Percentiles rank a stretch among this genome's conserved stretches.
Conservation (phyloP, 2,113 vertebrate species). For the Vidua chalybeata region DNA sequence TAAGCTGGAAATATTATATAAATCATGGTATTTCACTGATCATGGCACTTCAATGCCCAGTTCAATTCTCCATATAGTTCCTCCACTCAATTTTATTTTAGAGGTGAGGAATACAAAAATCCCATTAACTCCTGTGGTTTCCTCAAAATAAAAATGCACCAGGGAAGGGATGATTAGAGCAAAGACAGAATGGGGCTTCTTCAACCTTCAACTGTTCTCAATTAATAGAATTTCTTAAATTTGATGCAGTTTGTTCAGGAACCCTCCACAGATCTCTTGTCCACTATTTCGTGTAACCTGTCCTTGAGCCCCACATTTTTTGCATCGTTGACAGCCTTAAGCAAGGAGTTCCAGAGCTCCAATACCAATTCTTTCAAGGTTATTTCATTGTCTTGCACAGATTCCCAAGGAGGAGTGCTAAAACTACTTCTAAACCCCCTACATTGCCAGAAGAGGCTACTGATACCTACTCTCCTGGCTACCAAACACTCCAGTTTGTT, state of each 20-base stretch:
- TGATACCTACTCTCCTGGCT: neutral
- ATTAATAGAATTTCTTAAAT: neutral
- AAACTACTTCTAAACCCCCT: neutral
- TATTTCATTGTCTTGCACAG: neutral
- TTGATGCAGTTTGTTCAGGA: neutral
- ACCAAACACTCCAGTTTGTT: neutral
- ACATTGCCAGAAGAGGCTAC: neutral
- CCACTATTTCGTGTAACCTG: neutral
- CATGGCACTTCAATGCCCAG: neutral
- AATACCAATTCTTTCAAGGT: neutral
- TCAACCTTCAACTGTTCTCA: neutral
- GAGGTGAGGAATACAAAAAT: neutral
- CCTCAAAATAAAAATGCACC: neutral
- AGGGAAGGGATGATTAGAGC: neutral
- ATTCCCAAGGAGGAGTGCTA: neutral
- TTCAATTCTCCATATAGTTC: neutral
- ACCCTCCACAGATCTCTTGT: neutral
- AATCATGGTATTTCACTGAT: neutral
- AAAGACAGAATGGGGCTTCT: neutral
- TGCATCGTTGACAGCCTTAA: neutral
- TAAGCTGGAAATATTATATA: neutral
- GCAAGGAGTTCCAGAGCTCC: neutral
- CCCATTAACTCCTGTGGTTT: neutral
- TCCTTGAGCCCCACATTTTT: neutral
- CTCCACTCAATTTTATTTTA: neutral